phyloP scores from a whole-genome alignment of 1,140 invertebrate genomes.

The Stegodyphus mimosarum region DNA sequence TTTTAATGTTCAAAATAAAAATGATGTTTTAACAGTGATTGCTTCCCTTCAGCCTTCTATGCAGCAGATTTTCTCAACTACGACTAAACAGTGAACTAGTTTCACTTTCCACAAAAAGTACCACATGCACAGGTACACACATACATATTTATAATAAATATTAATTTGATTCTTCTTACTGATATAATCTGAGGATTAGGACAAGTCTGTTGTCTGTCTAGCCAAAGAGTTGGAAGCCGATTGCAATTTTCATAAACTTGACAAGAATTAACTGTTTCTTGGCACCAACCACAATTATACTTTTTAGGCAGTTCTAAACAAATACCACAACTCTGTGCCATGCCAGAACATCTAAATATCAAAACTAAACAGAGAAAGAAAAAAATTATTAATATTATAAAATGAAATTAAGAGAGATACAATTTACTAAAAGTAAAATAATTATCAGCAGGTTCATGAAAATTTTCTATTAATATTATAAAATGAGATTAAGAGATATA shows the following conservation, averaged over 20 bases:
- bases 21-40: too few species aligned
- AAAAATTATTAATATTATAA: not conserved
- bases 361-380: conserved; percentile 72
- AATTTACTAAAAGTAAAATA: too few species aligned
- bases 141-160: not conserved
- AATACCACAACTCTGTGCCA: conserved; percentile 96
- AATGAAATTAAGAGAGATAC: too few species aligned
- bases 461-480: conserved; percentile 2
- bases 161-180: not conserved
- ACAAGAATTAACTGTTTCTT: conserved; percentile 80
- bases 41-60: too few species aligned
- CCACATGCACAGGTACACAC: too few species aligned
- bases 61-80: too few species aligned
- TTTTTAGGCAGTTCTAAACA: conserved; percentile 90
- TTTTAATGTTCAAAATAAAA: too few species aligned
- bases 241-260: conserved; percentile 91
- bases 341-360: conserved; percentile 90
- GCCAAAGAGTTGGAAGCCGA: conserved; percentile 72
- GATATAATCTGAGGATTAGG: conserved; percentile 84
- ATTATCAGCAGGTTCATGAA: too few species aligned
- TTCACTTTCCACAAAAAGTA: not conserved
- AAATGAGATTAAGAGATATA: not conserved
- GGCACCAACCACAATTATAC: conserved; percentile 95
- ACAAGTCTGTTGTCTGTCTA: conserved; percentile 89
- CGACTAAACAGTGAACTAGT: too few species aligned